Base-by-base conservation (phyloP, 1,140 invertebrate genomes). In the Tetranychus urticae region DNA sequence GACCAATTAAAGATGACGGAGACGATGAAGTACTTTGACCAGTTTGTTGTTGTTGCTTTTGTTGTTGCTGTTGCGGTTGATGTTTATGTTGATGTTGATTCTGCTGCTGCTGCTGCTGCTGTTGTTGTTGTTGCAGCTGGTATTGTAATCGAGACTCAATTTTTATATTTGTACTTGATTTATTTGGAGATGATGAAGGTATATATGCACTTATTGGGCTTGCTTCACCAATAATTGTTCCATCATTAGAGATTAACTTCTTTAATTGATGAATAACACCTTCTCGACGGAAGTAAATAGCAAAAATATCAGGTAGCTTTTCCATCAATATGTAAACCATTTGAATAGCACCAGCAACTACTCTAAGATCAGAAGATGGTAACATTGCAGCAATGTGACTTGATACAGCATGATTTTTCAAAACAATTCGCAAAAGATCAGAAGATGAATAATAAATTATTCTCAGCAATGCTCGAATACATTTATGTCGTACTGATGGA, bases 381-480 rank as follows among this genome's bases (percentile, higher is more conserved):
- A 97, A 80, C 92, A 97, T 97, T 48, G 89, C 88, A 45, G 92
- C 91, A 68, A 97, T 89, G 71, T 97, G 90, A 66, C 89, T 94
- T 33, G 90, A 92, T 31, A 97, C 88, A 62, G 89, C 79, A 77
- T 94, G 88, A 72, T 86, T 87, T 71, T 89, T 88, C 8, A 94
- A 74, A 59, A 92, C 86, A 67, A 85, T 82, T 73, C 78, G 68
- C 13, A 74, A 69, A 59, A 73, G 65, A 56, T 74, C 72, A 46
- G 70, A 65, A 13, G 67, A 64, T 36, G 90, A 85, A 72, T 92
- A 94, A 74, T 89, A 93, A 1, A 97, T 86, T 84, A 96, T 94
- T 58, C 91, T 79, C 14, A 97, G 77, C 33, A 97, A 77, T n/a
- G 92, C 90, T 69, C 89, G 82, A 35, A 97, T 78, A 72, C 91